Evolutionary conservation across 1,140 invertebrate genomes (phyloP).

Genomic region (Halyomorpha halys): DNA sequence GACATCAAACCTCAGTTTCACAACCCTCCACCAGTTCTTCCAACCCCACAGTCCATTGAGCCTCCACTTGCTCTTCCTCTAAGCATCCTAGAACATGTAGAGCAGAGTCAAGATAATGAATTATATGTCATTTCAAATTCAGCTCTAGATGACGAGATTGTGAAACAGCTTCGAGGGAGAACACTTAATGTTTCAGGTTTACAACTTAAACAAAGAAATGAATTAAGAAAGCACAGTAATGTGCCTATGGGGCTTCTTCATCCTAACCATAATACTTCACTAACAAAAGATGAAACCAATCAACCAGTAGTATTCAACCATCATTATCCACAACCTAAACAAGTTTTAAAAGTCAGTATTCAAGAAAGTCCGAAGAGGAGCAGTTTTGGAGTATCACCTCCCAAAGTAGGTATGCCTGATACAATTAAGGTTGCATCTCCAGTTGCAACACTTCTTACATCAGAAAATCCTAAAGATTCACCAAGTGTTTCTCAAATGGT

Average conservation of each 20-base stretch:
- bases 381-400: conserved; percentile 20
- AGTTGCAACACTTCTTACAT: conserved; percentile 24
- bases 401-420: conserved; percentile 21
- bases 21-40: conserved; percentile 10
- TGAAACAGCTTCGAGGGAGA: conserved; percentile 25
- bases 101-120: conserved; percentile 28
- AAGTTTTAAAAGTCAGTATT: conserved; percentile 22
- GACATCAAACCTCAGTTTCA: not conserved
- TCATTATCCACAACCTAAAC: conserved; percentile 15
- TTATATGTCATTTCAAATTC: conserved; percentile 32
- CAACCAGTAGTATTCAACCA: not conserved
- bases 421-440: conserved; percentile 28
- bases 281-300: not conserved
- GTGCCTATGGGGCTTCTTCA: conserved; percentile 22
- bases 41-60: conserved; percentile 20
- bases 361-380: conserved; percentile 22
- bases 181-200: conserved; percentile 21
- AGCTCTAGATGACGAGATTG: conserved; percentile 30
- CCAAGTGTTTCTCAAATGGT: conserved; percentile 33
- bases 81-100: conserved; percentile 6
- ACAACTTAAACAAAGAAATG: conserved; percentile 19
- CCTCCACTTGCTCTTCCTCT: conserved; percentile 21
- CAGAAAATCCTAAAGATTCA: conserved; percentile 19
- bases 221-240: conserved; percentile 22
- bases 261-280: conserved; percentile 24